phyloP scores from a whole-genome alignment of 2,797 vertebrate species.

The Pelodytes ibericus region DNA sequence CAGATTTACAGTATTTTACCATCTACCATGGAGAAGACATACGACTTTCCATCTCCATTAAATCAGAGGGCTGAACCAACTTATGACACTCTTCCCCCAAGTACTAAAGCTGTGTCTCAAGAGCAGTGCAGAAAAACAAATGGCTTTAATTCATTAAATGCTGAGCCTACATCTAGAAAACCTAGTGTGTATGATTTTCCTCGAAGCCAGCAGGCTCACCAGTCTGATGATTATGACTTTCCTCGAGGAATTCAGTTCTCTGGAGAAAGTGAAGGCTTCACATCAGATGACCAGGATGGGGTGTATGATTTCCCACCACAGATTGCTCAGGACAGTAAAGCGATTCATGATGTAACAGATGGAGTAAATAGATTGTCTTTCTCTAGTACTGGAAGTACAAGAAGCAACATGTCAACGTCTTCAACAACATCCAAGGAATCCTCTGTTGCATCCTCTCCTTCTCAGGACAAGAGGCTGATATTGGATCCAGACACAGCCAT shows the following conservation, averaged over 20 bases:
- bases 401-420: slow-evolving; percentile 96
- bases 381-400: slow-evolving; percentile 91
- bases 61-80: slow-evolving; percentile 81
- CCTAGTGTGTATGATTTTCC: slow-evolving; percentile 82
- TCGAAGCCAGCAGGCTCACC: slow-evolving; percentile 63
- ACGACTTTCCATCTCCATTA: slow-evolving; percentile 83
- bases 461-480: slow-evolving; percentile 76
- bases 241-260: slow-evolving; percentile 80
- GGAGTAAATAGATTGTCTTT: slow-evolving; percentile 91
- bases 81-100: slow-evolving; percentile 87
- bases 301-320: slow-evolving; percentile 85
- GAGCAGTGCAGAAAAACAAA: slow-evolving; percentile 67
- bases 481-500: slow-evolving; percentile 83
- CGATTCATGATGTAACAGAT: slow-evolving; percentile 80
- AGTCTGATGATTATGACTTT: slow-evolving; percentile 86
- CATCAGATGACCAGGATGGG: slow-evolving; percentile 71
- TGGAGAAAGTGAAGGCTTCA: slow-evolving; percentile 64
- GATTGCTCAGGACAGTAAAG: slow-evolving; percentile 70
- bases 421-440: slow-evolving; percentile 87
- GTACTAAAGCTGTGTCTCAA: slow-evolving; percentile 72
- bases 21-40: slow-evolving; percentile 76
- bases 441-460: slow-evolving; percentile 73
- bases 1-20: slow-evolving; percentile 69
- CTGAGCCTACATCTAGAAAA: slow-evolving; percentile 62
- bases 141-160: slow-evolving; percentile 70